Base-by-base conservation (phyloP, 92 coral and sea anemone genomes). In the Palythoa grandis region DNA sequence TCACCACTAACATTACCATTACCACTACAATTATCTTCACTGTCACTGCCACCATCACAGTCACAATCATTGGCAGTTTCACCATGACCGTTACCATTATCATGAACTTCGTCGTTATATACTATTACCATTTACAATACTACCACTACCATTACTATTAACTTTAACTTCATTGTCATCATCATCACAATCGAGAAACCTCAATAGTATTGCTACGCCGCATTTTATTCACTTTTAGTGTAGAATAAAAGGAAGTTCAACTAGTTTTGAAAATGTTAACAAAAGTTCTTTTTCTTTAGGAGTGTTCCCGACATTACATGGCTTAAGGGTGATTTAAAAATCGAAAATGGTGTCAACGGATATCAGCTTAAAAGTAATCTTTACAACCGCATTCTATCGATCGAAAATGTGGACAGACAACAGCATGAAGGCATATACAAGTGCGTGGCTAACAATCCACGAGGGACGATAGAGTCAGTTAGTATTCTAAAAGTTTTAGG, bases 251-350 rank as follows among this genome's bases (percentile, higher is more conserved):
- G 35, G 35, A 29, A 29, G 35, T 29, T 29, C 1, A 23, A 5
- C 66, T 16, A 15, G 19, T 19, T 60, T 60, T 60, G 20, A 5
- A 16, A 3, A 60, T 68, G 40, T 68, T 68, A 29, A 20, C 69
- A 68, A 29, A 22, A 5, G 43, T 1, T 38, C 11, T 40, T 40
- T 72, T 19, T 2, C 38, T 72, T 47, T 47, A 79, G 84, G 84
- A 8, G 20, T 11, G 52, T 65, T 43, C 84, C 84, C 7, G 84
- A 79, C 20, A 79, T 79, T 39, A 65, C 84, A 39, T 79, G 84
- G 84, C 39, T 10, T 11, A 79, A 79, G 25, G 84, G 40, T 4
- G 43, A 63, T 63, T 15, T 19, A 7, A 16, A 11, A n/a, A 79
- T 79, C 63, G 73, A 63, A 65, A 14, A 39, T 24, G 84, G 60